A percentile compares a stretch with the other conserved stretches of the same genome.
These are phyloP conservation scores for Diorhabda sublineata DNA, from an alignment of 1,140 invertebrate species.

Conservation along the genomic window DNA sequence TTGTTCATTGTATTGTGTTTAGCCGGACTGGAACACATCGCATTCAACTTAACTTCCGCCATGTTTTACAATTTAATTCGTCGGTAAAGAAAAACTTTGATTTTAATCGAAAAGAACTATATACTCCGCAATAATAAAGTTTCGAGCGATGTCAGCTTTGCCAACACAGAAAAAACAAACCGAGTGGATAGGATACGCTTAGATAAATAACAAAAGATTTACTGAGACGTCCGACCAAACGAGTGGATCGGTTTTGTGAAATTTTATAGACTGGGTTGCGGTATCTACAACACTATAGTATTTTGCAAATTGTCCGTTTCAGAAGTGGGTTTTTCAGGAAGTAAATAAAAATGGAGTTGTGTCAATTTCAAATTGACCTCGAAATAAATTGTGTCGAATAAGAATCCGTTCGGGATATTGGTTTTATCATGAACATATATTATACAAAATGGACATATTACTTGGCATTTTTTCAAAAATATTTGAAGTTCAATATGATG, in stretches of 20 bases:
- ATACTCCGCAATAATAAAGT: slow-evolving; percentile 11
- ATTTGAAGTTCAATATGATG: too few relatives aligned
- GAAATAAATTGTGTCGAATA: neutral
- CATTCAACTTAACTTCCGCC: neutral
- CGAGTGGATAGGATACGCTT: slow-evolving; percentile 4
- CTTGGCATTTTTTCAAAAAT: too few relatives aligned
- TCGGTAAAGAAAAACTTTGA: slow-evolving; percentile 7
- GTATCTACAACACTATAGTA: neutral
- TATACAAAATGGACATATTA: too few relatives aligned
- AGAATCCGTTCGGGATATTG: too few relatives aligned
- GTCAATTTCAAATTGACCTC: slow-evolving; percentile 5
- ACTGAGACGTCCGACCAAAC: slow-evolving; percentile 10
- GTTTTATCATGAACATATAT: too few relatives aligned
- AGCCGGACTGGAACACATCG: neutral
- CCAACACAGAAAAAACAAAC: slow-evolving; percentile 11
- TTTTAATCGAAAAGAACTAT: slow-evolving; percentile 12
- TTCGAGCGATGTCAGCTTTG: slow-evolving; percentile 5
- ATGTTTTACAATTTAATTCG: too few relatives aligned
- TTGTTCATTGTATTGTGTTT: neutral
- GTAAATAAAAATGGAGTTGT: slow-evolving; percentile 7
- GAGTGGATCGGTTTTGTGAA: slow-evolving; percentile 14
- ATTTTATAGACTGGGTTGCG: slow-evolving; percentile 11
- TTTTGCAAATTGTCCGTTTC: neutral
- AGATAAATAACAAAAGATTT: slow-evolving; percentile 18
- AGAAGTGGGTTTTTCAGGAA: slow-evolving; percentile 1